Percentiles rank a stretch among this genome's conserved stretches.
These are phyloP conservation scores for Orestias chungarensis DNA, from an alignment of 2,797 vertebrate genomes.

Conservation along the genomic window DNA sequence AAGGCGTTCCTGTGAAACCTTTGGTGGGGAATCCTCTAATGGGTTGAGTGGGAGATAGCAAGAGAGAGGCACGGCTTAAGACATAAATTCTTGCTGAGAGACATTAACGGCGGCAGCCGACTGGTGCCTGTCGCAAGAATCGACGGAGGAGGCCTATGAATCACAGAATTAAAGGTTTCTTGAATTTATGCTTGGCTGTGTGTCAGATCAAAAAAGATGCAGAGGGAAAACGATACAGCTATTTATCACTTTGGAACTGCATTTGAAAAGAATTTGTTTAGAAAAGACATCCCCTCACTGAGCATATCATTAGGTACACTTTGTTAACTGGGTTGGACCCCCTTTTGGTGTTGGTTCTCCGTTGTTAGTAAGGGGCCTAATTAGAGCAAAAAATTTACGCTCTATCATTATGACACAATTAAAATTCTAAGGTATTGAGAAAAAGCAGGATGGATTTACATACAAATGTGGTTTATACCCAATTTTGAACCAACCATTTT, in stretches of 20 bases:
- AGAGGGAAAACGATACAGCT: constrained; percentile 55
- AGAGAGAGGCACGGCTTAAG: constrained; percentile 57
- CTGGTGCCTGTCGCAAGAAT: constrained; percentile 60
- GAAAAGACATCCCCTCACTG: constrained; percentile 6
- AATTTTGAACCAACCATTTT: constrained; percentile 1
- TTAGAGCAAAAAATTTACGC: not conserved
- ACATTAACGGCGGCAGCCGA: constrained; percentile 69
- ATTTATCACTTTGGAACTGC: constrained; percentile 22
- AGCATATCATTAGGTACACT: not conserved
- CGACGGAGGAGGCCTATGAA: constrained; percentile 63
- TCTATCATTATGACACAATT: not conserved
- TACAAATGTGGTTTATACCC: not conserved
- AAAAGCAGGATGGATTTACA: not conserved
- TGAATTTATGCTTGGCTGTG: constrained; percentile 57
- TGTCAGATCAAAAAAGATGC: constrained; percentile 57
- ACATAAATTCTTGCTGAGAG: constrained; percentile 73
- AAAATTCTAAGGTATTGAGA: not conserved
- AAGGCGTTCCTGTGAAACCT: constrained; percentile 55
- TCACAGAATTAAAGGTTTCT: constrained; percentile 65
- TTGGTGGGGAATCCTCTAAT: constrained; percentile 71
- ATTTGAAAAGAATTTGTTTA: constrained; percentile 25
- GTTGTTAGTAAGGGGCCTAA: not conserved
- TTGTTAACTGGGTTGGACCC: not conserved
- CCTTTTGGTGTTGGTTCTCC: not conserved
- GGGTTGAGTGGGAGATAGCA: constrained; percentile 61